Evolutionary conservation across 2,797 vertebrate genomes (phyloP).

Genomic region (Ambastaia sidthimunki): DNA sequence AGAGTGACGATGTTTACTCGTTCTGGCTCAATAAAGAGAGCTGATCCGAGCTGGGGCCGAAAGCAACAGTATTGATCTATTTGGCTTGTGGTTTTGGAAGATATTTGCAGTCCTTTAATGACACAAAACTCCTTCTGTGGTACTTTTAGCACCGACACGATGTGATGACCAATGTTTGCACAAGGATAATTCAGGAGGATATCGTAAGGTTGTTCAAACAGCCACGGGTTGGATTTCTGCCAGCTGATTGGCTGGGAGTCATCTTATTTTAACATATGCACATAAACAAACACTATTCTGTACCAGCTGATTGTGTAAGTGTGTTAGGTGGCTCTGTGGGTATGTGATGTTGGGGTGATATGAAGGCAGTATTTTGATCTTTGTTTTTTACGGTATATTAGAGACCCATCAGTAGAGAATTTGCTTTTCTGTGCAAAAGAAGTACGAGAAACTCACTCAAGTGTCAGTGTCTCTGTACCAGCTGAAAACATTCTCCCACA

Average conservation of each 20-base stretch:
- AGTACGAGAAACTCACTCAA: not conserved
- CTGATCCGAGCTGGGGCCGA: constrained; percentile 37
- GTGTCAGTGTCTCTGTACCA: no score
- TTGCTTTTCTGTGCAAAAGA: not conserved
- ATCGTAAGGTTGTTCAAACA: not conserved
- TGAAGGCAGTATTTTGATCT: not conserved
- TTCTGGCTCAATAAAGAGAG: constrained; percentile 37
- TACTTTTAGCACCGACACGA: constrained; percentile 4
- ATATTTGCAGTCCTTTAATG: constrained; percentile 49
- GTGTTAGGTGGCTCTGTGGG: no score
- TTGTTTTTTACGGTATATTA: not conserved
- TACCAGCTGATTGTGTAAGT: not conserved
- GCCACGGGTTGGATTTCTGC: not conserved
- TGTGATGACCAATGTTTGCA: not conserved
- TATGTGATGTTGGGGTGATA: no score
- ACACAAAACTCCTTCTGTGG: constrained; percentile 23
- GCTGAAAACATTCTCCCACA: no score
- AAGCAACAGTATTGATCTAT: constrained; percentile 53
- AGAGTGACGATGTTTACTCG: constrained; percentile 26
- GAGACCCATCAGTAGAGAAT: not conserved
- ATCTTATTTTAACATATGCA: not conserved
- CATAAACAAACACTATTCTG: not conserved
- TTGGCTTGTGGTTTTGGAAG: constrained; percentile 49
- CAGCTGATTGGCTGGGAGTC: not conserved
- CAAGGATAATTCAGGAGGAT: not conserved